phyloP scores from a whole-genome alignment of 2,113 vertebrate species.

The Stomatorhinus ivindoensis region DNA sequence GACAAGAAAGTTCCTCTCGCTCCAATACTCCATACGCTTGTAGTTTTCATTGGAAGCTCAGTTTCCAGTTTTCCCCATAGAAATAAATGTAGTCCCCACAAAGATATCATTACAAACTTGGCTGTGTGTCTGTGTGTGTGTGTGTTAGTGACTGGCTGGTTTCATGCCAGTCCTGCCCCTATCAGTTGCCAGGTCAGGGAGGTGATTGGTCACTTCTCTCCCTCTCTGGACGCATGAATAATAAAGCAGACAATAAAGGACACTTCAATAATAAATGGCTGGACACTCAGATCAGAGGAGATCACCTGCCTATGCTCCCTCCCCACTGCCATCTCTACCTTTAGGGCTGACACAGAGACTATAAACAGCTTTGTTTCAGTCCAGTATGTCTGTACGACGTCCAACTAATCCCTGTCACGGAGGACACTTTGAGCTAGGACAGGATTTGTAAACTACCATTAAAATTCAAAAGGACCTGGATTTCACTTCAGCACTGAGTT shows the following conservation, averaged over 20 bases:
- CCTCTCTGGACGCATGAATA: neutral
- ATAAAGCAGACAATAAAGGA: conserved; percentile 10
- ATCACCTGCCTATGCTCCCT: neutral
- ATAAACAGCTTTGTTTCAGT: neutral
- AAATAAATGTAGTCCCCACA: neutral
- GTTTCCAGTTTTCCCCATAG: neutral
- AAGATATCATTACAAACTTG: neutral
- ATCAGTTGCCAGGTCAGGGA: neutral
- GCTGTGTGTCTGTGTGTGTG: neutral
- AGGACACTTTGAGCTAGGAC: neutral
- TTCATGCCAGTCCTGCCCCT: neutral
- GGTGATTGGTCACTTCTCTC: neutral
- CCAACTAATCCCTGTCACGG: neutral
- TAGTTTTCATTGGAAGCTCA: neutral
- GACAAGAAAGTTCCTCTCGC: neutral
- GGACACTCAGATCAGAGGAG: conserved; percentile 9
- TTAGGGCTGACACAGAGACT: neutral
- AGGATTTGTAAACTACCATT: neutral
- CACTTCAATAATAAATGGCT: conserved; percentile 11
- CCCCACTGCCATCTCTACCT: neutral
- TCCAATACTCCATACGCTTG: neutral
- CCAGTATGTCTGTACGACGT: neutral
- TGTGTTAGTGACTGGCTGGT: neutral
- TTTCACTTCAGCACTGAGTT: neutral
- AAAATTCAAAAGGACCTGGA: neutral